phyloP scores from a whole-genome alignment of 2,113 vertebrate species.

The Rana temporaria region DNA sequence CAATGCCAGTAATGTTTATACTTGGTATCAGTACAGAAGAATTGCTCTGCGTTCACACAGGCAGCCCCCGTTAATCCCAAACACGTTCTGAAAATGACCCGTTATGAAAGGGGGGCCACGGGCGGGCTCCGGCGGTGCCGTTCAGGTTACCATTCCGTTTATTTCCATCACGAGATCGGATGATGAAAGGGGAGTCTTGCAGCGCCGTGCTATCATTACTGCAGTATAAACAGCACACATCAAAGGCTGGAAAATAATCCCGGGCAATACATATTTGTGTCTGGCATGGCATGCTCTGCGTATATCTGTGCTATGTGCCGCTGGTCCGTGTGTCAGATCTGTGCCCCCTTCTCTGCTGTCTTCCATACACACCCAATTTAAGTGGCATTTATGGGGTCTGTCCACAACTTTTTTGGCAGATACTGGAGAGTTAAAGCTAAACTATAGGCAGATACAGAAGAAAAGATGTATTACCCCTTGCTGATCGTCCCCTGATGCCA shows the following conservation, averaged over 20 bases:
- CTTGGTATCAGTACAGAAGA: not conserved
- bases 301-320: constrained; percentile 20
- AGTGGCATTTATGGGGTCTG: not conserved
- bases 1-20: not conserved
- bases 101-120: not conserved
- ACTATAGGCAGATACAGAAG: no score
- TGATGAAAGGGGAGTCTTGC: constrained; percentile 35
- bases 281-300: constrained; percentile 21
- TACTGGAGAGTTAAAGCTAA: not conserved
- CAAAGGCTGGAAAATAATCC: constrained; percentile 48
- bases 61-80: constrained; percentile 20
- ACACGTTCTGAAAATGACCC: constrained; percentile 20
- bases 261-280: constrained; percentile 38
- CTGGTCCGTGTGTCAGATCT: not conserved
- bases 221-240: constrained; percentile 38
- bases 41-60: not conserved
- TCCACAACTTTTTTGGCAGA: not conserved
- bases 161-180: constrained; percentile 25
- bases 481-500: no score
- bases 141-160: constrained; percentile 13
- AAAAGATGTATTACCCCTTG: no score
- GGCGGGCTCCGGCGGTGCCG: not conserved
- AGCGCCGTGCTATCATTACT: constrained; percentile 16
- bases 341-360: not conserved
- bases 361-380: not conserved